Percentiles rank a stretch among this genome's conserved stretches.
Evolutionary conservation across 35 echinoderm and acorn worm genomes (phyloP).

Genomic region (Acanthaster planci): DNA sequence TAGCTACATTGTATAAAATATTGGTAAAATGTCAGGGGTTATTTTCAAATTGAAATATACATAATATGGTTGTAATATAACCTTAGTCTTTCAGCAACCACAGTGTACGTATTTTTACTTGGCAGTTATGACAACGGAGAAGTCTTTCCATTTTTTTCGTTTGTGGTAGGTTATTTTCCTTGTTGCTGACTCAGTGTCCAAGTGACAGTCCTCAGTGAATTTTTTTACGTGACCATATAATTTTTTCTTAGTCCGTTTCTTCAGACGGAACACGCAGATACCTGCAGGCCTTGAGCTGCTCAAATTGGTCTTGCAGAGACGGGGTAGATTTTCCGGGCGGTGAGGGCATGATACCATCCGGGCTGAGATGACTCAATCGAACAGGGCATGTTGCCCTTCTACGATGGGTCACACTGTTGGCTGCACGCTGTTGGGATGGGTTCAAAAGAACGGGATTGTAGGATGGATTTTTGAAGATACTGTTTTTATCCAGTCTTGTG

Average conservation of each 20-base stretch:
- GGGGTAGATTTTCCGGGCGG: not conserved
- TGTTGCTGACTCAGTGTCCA: too few species aligned
- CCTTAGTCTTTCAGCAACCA: too few species aligned
- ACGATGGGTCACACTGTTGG: not conserved
- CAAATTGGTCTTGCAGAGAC: not conserved
- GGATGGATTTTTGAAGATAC: not conserved
- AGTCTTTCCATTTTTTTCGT: too few species aligned
- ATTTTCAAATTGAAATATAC: too few species aligned
- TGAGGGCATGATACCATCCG: not conserved
- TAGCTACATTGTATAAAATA: too few species aligned
- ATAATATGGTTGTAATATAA: too few species aligned
- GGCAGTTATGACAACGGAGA: too few species aligned
- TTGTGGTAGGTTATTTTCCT: too few species aligned
- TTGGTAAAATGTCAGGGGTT: too few species aligned
- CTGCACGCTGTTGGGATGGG: not conserved
- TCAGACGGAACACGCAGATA: slow-evolving; percentile 16
- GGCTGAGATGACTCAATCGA: not conserved
- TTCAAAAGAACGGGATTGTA: slow-evolving; percentile 14
- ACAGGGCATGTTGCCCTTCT: not conserved
- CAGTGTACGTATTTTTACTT: too few species aligned
- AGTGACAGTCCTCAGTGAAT: too few species aligned
- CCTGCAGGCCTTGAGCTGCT: slow-evolving; percentile 13
- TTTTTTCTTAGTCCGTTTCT: not conserved
- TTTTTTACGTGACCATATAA: too few species aligned
- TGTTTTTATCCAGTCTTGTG: not conserved